Conservation (phyloP, 2,113 vertebrate genomes). For the Anser brachyrhynchus region DNA sequence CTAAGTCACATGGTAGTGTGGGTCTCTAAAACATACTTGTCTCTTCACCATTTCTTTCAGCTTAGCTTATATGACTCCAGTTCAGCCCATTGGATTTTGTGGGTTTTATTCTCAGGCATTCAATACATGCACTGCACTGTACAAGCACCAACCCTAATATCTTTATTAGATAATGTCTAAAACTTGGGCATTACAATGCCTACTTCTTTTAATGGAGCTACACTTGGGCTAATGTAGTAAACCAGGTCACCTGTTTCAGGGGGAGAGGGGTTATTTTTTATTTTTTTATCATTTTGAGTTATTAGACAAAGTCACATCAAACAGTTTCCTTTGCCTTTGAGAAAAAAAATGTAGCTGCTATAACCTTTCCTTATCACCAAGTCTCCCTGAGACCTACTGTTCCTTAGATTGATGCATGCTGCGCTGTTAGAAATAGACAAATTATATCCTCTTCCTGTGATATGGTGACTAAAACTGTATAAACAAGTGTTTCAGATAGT, state of each 20-base stretch:
- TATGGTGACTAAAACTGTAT: constrained; percentile 25
- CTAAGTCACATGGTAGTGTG: not conserved
- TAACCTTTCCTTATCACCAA: constrained; percentile 14
- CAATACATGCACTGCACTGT: not conserved
- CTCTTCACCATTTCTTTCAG: not conserved
- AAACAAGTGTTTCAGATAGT: constrained; percentile 9
- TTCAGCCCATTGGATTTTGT: not conserved
- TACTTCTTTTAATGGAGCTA: not conserved
- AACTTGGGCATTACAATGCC: not conserved
- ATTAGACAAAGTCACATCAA: not conserved
- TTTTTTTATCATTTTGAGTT: not conserved
- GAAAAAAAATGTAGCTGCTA: not conserved
- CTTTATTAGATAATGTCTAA: not conserved
- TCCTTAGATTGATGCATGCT: not conserved
- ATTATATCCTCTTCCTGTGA: constrained; percentile 54
- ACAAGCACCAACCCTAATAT: not conserved
- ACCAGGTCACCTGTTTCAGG: not conserved
- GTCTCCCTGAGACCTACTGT: not conserved
- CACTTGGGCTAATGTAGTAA: not conserved
- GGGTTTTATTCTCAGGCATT: not conserved
- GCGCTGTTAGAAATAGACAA: constrained; percentile 19
- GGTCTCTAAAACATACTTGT: not conserved
- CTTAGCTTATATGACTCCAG: not conserved
- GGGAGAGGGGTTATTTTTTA: too few species aligned
- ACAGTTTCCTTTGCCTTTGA: not conserved